Evolutionary conservation across 2,797 vertebrate species (phyloP).

Genomic region (Eospalax fontanierii): DNA sequence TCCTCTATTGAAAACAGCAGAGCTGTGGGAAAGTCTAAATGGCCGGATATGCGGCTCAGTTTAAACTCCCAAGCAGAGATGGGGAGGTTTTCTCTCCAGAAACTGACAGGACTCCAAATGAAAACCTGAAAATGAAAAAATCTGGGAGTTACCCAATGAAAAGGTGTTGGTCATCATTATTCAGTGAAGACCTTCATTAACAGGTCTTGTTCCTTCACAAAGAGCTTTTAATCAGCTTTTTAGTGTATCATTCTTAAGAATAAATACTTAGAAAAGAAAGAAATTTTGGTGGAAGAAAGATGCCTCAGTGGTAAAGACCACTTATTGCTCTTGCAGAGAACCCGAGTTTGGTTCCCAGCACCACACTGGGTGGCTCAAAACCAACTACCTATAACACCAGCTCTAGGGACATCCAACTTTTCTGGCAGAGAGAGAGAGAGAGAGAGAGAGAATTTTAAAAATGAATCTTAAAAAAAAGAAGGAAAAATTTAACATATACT

Average conservation of each 20-base stretch:
- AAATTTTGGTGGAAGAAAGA: no score
- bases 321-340: no score
- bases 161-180: slow-evolving; percentile 20
- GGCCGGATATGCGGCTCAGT: not conserved
- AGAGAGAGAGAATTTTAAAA: no score
- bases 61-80: not conserved
- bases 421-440: no score
- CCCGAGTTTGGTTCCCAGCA: not conserved
- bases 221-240: slow-evolving; percentile 43
- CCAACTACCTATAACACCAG: not conserved
- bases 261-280: slow-evolving; percentile 5
- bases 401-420: not conserved
- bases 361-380: not conserved
- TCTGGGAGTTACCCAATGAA: not conserved
- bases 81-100: not conserved
- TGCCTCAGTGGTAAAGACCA: no score
- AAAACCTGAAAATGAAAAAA: not conserved
- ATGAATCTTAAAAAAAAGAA: no score
- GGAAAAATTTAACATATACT: not conserved
- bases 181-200: slow-evolving; percentile 47
- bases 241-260: slow-evolving; percentile 25
- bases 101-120: not conserved
- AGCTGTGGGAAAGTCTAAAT: slow-evolving; percentile 42
- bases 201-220: not conserved
- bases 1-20: slow-evolving; percentile 16